Percentiles rank a stretch among this genome's conserved stretches.
Conservation (phyloP, 2,888 invertebrate genomes). For the Apotomis turbidana region DNA sequence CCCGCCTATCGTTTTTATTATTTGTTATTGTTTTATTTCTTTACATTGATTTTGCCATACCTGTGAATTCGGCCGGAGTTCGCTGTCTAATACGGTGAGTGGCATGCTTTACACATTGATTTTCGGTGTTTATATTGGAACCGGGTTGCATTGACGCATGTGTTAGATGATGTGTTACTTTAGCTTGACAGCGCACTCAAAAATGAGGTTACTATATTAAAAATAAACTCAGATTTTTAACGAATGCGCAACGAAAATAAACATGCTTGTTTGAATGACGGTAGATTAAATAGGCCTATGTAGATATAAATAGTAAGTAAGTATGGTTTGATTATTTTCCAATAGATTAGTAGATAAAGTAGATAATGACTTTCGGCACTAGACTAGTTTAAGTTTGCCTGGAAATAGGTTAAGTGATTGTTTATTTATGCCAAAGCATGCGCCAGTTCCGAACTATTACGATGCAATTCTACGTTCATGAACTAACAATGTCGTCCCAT, state of each 20-base stretch:
- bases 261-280: conserved; percentile 23
- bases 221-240: conserved; percentile 72
- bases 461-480: conserved; percentile 23
- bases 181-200: conserved; percentile 62
- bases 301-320: neutral
- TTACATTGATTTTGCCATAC: conserved; percentile 55
- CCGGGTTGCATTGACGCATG: conserved; percentile 35
- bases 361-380: neutral
- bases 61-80: conserved; percentile 51
- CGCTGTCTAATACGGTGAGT: conserved; percentile 64
- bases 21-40: conserved; percentile 56
- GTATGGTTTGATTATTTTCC: conserved; percentile 29
- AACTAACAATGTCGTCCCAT: conserved; percentile 13
- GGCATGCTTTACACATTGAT: conserved; percentile 48
- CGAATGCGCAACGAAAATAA: conserved; percentile 51
- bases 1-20: conserved; percentile 59
- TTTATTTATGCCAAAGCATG: conserved; percentile 40
- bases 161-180: conserved; percentile 57
- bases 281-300: neutral
- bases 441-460: conserved; percentile 33
- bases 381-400: conserved; percentile 8
- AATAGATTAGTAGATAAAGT: neutral
- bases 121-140: conserved; percentile 46
- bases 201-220: conserved; percentile 75
- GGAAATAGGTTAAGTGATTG: conserved; percentile 37